A percentile compares a stretch with the other conserved stretches of the same genome.
These are phyloP conservation scores for Oreochromis aureus DNA, from an alignment of 2,113 vertebrate genomes.

Conservation along the genomic window DNA sequence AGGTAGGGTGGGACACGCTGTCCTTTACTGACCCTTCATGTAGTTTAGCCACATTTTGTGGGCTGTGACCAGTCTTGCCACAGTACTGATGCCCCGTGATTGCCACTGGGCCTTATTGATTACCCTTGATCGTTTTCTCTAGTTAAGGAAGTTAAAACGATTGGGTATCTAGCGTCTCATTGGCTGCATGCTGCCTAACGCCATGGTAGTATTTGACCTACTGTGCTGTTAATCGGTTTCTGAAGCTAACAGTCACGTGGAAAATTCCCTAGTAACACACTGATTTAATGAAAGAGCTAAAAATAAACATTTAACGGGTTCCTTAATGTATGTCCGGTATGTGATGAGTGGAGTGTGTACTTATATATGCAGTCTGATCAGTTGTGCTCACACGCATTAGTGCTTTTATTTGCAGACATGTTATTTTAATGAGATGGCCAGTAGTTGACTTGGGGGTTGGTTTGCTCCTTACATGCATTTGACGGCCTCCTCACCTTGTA, in stretches of 20 bases:
- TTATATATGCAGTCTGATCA: background rate
- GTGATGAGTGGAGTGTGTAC: background rate
- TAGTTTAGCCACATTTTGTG: background rate
- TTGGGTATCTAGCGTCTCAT: background rate
- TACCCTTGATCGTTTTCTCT: background rate
- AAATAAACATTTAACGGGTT: background rate
- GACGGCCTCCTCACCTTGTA: background rate
- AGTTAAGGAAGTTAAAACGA: background rate
- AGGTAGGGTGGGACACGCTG: conserved; percentile 5
- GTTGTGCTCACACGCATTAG: background rate
- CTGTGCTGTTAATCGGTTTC: background rate
- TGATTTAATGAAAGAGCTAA: background rate
- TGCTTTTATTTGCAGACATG: background rate
- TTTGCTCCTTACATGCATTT: background rate
- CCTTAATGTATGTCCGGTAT: background rate
- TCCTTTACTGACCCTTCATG: background rate
- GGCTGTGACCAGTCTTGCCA: background rate
- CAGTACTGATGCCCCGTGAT: background rate
- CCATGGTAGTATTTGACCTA: background rate
- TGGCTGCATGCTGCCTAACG: background rate
- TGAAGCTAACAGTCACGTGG: background rate
- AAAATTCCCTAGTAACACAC: background rate
- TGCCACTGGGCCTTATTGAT: background rate
- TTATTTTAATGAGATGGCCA: background rate
- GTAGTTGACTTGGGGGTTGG: background rate